A percentile compares a stretch with the other conserved stretches of the same genome.
phyloP scores from a whole-genome alignment of 2,113 vertebrate species.

The Boleophthalmus pectinirostris region DNA sequence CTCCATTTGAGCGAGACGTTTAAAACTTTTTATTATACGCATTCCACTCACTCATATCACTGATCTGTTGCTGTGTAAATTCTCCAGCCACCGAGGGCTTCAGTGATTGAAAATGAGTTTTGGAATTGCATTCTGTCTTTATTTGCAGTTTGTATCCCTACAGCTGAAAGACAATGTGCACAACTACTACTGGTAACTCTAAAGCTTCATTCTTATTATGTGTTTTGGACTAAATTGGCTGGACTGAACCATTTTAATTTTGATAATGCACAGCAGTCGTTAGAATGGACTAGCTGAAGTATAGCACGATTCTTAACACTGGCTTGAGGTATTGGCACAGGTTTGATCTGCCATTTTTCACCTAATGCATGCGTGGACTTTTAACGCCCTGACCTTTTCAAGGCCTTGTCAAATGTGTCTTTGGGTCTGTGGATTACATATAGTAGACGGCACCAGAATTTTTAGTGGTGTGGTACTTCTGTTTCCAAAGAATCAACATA shows the following conservation, averaged over 20 bases:
- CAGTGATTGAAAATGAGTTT: slow-evolving; percentile 4
- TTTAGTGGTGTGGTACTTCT: neutral
- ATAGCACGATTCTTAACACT: neutral
- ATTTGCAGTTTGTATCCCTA: neutral
- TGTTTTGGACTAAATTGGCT: neutral
- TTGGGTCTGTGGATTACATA: neutral
- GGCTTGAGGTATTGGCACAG: neutral
- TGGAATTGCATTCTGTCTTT: slow-evolving; percentile 7
- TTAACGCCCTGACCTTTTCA: slow-evolving; percentile 3
- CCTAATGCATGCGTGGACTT: slow-evolving; percentile 6
- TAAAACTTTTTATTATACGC: neutral
- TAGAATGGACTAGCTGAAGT: neutral
- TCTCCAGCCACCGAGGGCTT: neutral
- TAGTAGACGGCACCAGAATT: neutral
- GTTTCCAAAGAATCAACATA: neutral
- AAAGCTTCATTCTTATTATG: neutral
- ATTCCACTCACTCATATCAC: neutral
- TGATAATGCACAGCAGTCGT: neutral
- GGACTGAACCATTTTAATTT: neutral
- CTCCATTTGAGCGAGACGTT: neutral
- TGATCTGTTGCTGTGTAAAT: slow-evolving; percentile 4
- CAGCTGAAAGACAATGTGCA: slow-evolving; percentile 1
- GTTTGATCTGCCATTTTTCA: neutral
- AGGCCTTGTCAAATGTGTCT: slow-evolving; percentile 5
- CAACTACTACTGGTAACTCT: neutral